Percentiles rank a stretch among this genome's conserved stretches.
phyloP scores from a whole-genome alignment of 2,888 invertebrate species.

The Drosophila formosana region DNA sequence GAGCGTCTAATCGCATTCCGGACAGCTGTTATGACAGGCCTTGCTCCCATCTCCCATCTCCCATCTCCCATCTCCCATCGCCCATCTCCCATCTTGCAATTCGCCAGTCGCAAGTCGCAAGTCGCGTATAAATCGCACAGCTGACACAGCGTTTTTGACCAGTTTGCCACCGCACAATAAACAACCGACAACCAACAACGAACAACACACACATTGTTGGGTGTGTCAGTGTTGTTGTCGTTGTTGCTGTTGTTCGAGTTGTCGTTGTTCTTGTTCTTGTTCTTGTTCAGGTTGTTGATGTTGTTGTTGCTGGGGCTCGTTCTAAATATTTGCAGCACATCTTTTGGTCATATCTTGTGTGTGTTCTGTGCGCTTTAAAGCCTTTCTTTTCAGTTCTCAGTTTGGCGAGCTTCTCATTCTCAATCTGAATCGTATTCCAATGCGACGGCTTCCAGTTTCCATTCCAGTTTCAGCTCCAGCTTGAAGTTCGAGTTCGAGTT shows the following conservation, averaged over 20 bases:
- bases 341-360: conserved; percentile 50
- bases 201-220: conserved; percentile 11
- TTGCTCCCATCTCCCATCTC: neutral
- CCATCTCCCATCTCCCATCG: no score
- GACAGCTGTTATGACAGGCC: conserved; percentile 51
- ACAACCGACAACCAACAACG: conserved; percentile 13
- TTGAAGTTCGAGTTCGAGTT: neutral
- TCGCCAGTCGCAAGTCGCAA: neutral
- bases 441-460: conserved; percentile 1
- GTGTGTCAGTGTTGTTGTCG: conserved; percentile 3
- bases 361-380: conserved; percentile 5
- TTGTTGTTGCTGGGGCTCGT: conserved; percentile 42
- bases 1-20: conserved; percentile 2
- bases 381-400: conserved; percentile 47
- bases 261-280: conserved; percentile 19
- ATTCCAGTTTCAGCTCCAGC: conserved; percentile 1
- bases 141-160: conserved; percentile 47
- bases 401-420: conserved; percentile 13
- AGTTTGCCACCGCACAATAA: conserved; percentile 33
- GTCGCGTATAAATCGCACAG: conserved; percentile 30
- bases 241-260: conserved; percentile 2
- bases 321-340: conserved; percentile 63
- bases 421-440: conserved; percentile 14
- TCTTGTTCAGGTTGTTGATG: no score
- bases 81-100: neutral